These are phyloP conservation scores for Meiosimyza decipiens DNA, from an alignment of 2,888 invertebrate genomes.

Conservation along the genomic window DNA sequence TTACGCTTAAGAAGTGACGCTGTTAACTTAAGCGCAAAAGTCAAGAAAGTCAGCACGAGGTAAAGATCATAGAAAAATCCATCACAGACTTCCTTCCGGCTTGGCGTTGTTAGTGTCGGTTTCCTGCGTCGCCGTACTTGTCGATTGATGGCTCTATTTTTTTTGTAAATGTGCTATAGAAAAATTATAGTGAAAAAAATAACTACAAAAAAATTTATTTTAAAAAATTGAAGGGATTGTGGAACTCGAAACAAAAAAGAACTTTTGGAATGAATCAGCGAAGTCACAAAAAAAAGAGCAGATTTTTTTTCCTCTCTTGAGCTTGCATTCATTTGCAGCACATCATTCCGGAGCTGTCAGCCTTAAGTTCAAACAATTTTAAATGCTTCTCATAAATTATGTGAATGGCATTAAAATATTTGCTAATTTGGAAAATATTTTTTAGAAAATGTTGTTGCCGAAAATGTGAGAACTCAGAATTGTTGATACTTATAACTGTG, in stretches of 20 bases:
- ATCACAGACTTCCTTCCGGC: slow-evolving; percentile 33
- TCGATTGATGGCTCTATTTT: slow-evolving; percentile 15
- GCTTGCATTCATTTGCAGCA: no score
- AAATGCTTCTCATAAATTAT: no score
- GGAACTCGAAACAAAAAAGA: neutral
- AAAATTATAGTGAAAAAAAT: neutral
- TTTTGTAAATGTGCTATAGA: neutral
- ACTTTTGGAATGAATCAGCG: neutral
- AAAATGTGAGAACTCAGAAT: no score
- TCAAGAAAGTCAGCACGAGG: slow-evolving; percentile 26
- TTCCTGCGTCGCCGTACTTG: neutral
- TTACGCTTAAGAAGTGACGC: no score
- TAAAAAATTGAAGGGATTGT: no score
- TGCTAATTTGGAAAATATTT: no score
- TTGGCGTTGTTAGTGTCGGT: slow-evolving; percentile 17
- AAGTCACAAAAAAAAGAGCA: neutral
- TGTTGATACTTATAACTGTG: no score
- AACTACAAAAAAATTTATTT: neutral
- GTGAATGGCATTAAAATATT: no score
- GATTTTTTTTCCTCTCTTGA: no score
- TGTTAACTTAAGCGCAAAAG: slow-evolving; percentile 5
- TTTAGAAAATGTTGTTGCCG: no score
- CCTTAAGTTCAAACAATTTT: no score
- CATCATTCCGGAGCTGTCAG: no score
- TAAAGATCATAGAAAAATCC: slow-evolving; percentile 32